Conservation (phyloP, 2,888 invertebrate genomes). For the Eupithecia dodoneata region DNA sequence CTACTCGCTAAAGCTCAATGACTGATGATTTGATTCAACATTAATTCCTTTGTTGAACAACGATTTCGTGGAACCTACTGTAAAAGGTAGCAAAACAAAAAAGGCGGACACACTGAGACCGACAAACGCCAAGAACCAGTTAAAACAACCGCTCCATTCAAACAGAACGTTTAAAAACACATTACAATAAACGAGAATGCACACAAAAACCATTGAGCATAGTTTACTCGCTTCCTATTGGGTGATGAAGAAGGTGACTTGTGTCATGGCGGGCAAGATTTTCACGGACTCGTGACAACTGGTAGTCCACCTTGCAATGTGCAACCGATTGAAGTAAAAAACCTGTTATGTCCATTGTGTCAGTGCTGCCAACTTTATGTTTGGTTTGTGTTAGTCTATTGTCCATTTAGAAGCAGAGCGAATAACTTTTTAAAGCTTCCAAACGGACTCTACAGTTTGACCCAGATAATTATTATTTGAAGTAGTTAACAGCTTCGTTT, state of each 20-base stretch:
- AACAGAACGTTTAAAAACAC: conserved; percentile 41
- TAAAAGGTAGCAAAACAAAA: conserved; percentile 1
- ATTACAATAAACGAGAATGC: conserved; percentile 49
- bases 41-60: background rate
- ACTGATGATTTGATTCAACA: background rate
- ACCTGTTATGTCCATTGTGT: conserved; percentile 55
- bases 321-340: conserved; percentile 49
- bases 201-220: conserved; percentile 41
- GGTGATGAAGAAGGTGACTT: conserved; percentile 51
- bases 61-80: background rate
- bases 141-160: conserved; percentile 22
- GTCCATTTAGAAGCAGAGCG: background rate
- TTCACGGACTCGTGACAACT: conserved; percentile 63
- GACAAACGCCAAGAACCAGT: conserved; percentile 15
- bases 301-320: conserved; percentile 61
- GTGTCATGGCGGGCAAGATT: conserved; percentile 51
- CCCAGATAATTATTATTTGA: background rate
- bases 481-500: background rate
- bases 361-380: conserved; percentile 3
- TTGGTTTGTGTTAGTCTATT: background rate
- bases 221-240: conserved; percentile 53
- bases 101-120: conserved; percentile 2
- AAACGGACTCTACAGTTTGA: background rate
- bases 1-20: background rate
- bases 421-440: background rate